Percentiles rank a stretch among this genome's conserved stretches.
Evolutionary conservation across 2,888 invertebrate species (phyloP).

Genomic region (Lepidonotus clava): DNA sequence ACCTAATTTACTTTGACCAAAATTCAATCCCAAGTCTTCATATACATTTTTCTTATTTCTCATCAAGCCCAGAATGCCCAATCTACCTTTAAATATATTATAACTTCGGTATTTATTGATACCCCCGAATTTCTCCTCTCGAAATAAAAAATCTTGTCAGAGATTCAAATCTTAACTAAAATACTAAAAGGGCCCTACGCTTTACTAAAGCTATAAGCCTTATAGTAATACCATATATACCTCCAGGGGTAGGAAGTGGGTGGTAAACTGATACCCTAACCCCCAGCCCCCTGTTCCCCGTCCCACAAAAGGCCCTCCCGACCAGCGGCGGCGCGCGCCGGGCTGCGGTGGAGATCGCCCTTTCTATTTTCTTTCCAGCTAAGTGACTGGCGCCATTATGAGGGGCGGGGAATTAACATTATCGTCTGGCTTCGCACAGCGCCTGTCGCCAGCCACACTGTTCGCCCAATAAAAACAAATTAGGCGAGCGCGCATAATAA

Average conservation of each 20-base stretch:
- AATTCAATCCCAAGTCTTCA: too few species aligned
- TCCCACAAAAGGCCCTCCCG: neutral
- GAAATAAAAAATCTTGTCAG: too few species aligned
- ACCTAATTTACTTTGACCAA: too few species aligned
- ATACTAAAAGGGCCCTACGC: neutral
- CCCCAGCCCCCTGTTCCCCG: neutral
- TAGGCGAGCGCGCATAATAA: neutral
- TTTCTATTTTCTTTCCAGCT: slow-evolving; percentile 35
- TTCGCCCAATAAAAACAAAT: slow-evolving; percentile 33
- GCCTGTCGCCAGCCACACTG: neutral
- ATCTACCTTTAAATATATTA: too few species aligned
- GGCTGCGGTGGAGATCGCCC: neutral
- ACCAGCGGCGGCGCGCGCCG: neutral
- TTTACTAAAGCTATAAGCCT: neutral
- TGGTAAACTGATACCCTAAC: slow-evolving; percentile 37
- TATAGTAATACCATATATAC: slow-evolving; percentile 31
- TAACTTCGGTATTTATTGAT: too few species aligned
- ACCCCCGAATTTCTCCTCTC: too few species aligned
- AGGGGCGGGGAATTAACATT: slow-evolving; percentile 25
- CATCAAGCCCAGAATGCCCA: too few species aligned
- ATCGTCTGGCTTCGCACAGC: neutral
- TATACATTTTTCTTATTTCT: too few species aligned
- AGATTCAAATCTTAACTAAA: too few species aligned
- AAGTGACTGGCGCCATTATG: slow-evolving; percentile 25
- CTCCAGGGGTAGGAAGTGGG: slow-evolving; percentile 30